Evolutionary conservation across 2,888 invertebrate genomes (phyloP), one percentile per base, ranked within the genome.

Genomic region (Nemoura dubitans): DNA sequence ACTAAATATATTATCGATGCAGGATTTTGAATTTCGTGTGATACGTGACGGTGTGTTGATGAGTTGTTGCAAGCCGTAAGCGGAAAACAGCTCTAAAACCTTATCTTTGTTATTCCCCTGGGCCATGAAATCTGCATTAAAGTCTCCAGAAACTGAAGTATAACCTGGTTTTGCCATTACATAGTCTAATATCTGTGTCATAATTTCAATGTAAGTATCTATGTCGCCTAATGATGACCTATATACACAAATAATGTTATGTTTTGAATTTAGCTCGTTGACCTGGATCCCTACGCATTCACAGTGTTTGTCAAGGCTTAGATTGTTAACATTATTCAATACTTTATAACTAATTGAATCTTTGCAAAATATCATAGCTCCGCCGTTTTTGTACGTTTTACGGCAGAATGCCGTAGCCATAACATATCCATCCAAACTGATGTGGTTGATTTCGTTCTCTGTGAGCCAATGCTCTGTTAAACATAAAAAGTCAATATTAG

Each of bases 401-500:
- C 76, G 21, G 76, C 76, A 76, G 76, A 25, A 76, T 25, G 76
- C 76, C 21, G 21, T 76, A 76, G 25, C 76, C 76, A 76, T 21
- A 7, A 76, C 76, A 76, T 76, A 76, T 21, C 76, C 76, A 25
- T 76, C 76, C 21, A 76, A 25, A 25, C n/a, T 25, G n/a, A 76
- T 25, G 25, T 25, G 21, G 25, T 76, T 76, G 21, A 76, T 76
- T 76, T 76, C 76, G 25, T 76, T 25, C 21, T 76, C n/a, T 7
- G 21, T 76, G 5, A 76, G 76, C 76, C 76, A 76, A 25, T 76
- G 76, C 76, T 76, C 76, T 76, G 76, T 76, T 25, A 76, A 76
- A 76, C 76, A 76, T 21, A 76, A 21, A 16, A 76, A 25, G 25
- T 76, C 76, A 36, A 36, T 36, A 36, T 36, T 36, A 36, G 36